A percentile compares a stretch with the other conserved stretches of the same genome.
phyloP scores from a whole-genome alignment of 2,888 invertebrate species.

The Girardia tigrina region DNA sequence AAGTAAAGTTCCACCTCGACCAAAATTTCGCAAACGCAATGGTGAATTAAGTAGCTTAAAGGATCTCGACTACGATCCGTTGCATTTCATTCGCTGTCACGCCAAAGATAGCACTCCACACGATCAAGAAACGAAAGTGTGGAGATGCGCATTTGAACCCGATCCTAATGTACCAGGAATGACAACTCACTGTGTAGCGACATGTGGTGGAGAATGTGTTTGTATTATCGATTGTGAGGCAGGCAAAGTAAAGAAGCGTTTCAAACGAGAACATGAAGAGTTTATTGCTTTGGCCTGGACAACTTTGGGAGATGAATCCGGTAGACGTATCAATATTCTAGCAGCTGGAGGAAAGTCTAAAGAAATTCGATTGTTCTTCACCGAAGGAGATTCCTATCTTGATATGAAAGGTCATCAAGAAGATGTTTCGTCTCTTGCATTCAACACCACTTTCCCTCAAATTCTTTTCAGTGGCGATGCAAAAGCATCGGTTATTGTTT shows the following conservation, averaged over 20 bases:
- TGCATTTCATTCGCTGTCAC: slow-evolving; percentile 51
- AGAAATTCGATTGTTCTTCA: slow-evolving; percentile 44
- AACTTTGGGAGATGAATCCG: slow-evolving; percentile 41
- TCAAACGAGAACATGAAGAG: slow-evolving; percentile 41
- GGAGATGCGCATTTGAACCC: slow-evolving; percentile 53
- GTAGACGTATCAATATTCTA: slow-evolving; percentile 41
- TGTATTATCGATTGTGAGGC: slow-evolving; percentile 52
- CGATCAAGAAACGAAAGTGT: slow-evolving; percentile 52
- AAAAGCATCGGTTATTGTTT: slow-evolving; percentile 28
- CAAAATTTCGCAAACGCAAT: slow-evolving; percentile 8
- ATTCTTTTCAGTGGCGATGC: slow-evolving; percentile 31
- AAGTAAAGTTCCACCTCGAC: neutral
- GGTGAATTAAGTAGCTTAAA: slow-evolving; percentile 1
- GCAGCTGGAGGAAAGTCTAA: slow-evolving; percentile 44
- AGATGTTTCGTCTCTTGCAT: slow-evolving; percentile 29
- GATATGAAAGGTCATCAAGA: slow-evolving; percentile 41
- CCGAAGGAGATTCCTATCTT: slow-evolving; percentile 44
- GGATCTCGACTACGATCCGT: slow-evolving; percentile 42
- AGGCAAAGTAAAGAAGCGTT: slow-evolving; percentile 50
- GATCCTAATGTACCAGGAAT: slow-evolving; percentile 39
- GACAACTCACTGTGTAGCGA: slow-evolving; percentile 50
- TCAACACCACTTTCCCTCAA: slow-evolving; percentile 11
- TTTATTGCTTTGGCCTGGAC: slow-evolving; percentile 52
- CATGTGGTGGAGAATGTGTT: slow-evolving; percentile 53
- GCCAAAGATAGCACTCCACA: slow-evolving; percentile 47